Evolutionary conservation across 2,113 vertebrate species (phyloP).

Genomic region (Choloepus hoffmanni): DNA sequence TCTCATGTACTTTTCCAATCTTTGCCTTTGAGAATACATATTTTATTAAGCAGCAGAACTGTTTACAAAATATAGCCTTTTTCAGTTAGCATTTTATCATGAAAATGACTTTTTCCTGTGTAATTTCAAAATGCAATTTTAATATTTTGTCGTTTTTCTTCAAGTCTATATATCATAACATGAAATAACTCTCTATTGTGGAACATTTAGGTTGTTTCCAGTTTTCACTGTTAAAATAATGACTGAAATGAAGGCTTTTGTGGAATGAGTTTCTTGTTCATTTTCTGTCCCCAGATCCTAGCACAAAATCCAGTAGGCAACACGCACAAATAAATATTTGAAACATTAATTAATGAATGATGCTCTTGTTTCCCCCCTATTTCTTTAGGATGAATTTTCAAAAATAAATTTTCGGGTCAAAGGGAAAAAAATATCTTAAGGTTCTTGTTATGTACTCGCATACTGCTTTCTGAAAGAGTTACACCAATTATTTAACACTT

Average conservation of each 20-base stretch:
- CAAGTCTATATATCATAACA: background rate
- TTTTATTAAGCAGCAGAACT: conserved; percentile 17
- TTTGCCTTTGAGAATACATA: background rate
- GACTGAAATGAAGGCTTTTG: background rate
- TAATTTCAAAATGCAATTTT: conserved; percentile 8
- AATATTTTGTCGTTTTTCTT: background rate
- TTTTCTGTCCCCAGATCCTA: background rate
- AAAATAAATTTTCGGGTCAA: background rate
- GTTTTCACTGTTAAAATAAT: background rate
- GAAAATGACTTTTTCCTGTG: background rate
- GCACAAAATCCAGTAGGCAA: background rate
- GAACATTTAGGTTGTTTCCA: background rate
- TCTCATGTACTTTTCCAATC: background rate
- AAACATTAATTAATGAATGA: background rate
- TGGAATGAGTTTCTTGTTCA: background rate
- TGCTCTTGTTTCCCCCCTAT: background rate
- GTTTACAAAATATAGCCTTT: conserved; percentile 23
- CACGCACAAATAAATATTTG: background rate
- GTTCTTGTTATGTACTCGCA: background rate
- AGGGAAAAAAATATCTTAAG: background rate
- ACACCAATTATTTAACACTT: background rate
- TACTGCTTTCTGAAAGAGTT: background rate
- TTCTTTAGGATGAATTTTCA: conserved; percentile 26
- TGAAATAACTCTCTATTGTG: background rate
- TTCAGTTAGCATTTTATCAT: background rate